Conservation (phyloP, 2,888 invertebrate species). For the Hypolimnas misippus region DNA sequence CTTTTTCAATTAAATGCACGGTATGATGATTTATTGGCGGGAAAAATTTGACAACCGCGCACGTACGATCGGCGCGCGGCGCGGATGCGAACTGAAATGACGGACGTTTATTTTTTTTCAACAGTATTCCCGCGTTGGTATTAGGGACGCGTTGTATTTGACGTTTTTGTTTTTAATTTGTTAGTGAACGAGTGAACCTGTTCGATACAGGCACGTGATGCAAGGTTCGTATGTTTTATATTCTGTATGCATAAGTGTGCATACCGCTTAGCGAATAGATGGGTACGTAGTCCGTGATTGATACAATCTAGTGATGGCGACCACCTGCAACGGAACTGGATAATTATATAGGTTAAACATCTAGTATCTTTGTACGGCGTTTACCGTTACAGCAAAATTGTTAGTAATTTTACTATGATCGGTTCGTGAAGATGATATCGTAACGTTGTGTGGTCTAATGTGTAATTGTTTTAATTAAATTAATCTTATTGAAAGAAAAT, state of each 20-base stretch:
- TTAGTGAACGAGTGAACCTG: slow-evolving; percentile 53
- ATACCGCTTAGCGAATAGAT: slow-evolving; percentile 16
- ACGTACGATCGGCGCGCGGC: slow-evolving; percentile 55
- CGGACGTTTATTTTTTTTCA: slow-evolving; percentile 40
- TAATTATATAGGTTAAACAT: slow-evolving; percentile 21
- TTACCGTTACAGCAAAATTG: slow-evolving; percentile 19
- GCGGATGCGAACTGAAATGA: slow-evolving; percentile 61
- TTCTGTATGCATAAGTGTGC: slow-evolving; percentile 5
- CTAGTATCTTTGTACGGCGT: background rate
- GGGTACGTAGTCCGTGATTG: slow-evolving; percentile 11
- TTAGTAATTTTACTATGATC: background rate
- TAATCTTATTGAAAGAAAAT: background rate
- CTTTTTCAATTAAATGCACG: slow-evolving; percentile 34
- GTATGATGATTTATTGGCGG: slow-evolving; percentile 48
- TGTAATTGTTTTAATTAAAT: background rate
- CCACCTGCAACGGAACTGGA: slow-evolving; percentile 17
- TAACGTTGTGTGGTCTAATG: background rate
- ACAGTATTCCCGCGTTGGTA: slow-evolving; percentile 55
- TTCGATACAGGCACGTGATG: slow-evolving; percentile 54
- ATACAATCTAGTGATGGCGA: slow-evolving; percentile 5
- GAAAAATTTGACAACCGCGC: slow-evolving; percentile 46
- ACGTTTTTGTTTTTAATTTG: slow-evolving; percentile 60
- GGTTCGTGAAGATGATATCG: background rate
- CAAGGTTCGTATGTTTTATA: slow-evolving; percentile 53
- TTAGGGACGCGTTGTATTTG: slow-evolving; percentile 56